Evolutionary conservation across 1,140 invertebrate genomes (phyloP).

Genomic region (Acyrthosiphon pisum): DNA sequence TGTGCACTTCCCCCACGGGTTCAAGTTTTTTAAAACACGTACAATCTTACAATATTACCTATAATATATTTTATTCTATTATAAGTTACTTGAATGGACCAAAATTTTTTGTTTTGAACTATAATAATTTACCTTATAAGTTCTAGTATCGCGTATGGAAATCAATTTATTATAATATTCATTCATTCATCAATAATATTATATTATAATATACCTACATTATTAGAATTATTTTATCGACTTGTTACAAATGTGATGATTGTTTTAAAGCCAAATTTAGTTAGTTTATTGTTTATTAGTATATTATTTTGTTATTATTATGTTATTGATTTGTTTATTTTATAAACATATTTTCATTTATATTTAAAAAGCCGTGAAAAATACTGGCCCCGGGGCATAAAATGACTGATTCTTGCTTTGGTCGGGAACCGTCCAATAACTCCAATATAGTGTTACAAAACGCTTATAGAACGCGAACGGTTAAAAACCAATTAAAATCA

Average conservation of each 20-base stretch:
- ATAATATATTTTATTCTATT: no score
- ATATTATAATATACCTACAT: no score
- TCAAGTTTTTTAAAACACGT: background rate
- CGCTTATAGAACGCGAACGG: background rate
- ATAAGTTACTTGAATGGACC: no score
- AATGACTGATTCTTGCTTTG: background rate
- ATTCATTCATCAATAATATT: no score
- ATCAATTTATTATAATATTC: no score
- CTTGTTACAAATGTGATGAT: no score
- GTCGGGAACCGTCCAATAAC: background rate
- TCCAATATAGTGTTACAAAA: background rate
- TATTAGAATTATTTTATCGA: no score
- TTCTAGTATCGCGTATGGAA: no score
- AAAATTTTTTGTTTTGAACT: no score
- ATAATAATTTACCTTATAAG: no score
- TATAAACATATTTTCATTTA: background rate
- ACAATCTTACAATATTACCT: background rate
- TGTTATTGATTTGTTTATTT: background rate
- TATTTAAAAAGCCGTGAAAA: background rate
- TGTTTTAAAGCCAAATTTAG: background rate
- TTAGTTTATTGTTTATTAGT: background rate
- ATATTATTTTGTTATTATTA: no score
- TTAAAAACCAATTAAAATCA: background rate
- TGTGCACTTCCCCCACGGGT: background rate
- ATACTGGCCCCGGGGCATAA: accelerated